Evolutionary conservation across 2,888 invertebrate species (phyloP).

Genomic region (Atrina japonica): DNA sequence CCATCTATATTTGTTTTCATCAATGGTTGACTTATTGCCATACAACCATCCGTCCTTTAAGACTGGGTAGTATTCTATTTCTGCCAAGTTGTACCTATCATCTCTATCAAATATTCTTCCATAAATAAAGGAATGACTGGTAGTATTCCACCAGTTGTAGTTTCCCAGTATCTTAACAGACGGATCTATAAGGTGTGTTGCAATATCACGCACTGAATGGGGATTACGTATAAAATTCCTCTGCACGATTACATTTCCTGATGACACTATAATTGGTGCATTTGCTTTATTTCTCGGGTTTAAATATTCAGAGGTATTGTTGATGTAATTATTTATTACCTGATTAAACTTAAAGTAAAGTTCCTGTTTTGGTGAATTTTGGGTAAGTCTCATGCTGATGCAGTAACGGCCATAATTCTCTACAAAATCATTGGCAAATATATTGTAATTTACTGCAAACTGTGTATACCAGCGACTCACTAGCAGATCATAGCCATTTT

Average conservation of each 20-base stretch:
- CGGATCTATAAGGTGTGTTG: conserved; percentile 96
- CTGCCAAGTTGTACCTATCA: conserved; percentile 91
- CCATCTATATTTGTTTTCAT: conserved; percentile 89
- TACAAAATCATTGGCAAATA: conserved; percentile 89
- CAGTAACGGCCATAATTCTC: conserved; percentile 94
- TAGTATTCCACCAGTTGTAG: conserved; percentile 93
- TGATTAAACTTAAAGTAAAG: conserved; percentile 93
- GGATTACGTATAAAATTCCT: conserved; percentile 94
- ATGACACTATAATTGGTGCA: conserved; percentile 94
- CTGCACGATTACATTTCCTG: conserved; percentile 92
- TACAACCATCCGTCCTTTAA: conserved; percentile 93
- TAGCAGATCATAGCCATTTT: conserved; percentile 85
- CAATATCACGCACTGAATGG: conserved; percentile 95
- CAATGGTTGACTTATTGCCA: conserved; percentile 89
- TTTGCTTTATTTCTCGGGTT: conserved; percentile 95
- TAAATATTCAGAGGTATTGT: conserved; percentile 90
- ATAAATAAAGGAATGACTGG: conserved; percentile 61
- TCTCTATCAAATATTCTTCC: conserved; percentile 76
- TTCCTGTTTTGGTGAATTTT: conserved; percentile 91
- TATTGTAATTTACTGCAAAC: conserved; percentile 75
- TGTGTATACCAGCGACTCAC: conserved; percentile 74
- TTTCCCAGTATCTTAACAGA: conserved; percentile 96
- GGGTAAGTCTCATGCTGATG: conserved; percentile 92
- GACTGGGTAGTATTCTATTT: conserved; percentile 94
- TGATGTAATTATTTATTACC: conserved; percentile 91